Conservation (phyloP, 1,140 invertebrate species). For the Cotesia typhae region DNA sequence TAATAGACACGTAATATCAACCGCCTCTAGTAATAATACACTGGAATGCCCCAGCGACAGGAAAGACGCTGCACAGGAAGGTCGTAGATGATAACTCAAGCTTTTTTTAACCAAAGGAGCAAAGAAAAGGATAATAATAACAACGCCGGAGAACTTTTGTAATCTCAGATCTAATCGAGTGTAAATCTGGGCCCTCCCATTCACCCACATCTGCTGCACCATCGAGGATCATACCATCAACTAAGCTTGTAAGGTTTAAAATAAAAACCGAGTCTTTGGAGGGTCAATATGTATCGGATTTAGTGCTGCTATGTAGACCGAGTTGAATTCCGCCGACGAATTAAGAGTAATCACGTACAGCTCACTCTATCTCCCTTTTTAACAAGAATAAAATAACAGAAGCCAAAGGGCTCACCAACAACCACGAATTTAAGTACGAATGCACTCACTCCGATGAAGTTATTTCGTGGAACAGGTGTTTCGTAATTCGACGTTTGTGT, state of each 20-base stretch:
- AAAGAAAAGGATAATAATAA: not conserved
- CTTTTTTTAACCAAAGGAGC: not conserved
- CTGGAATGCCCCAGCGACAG: conserved; percentile 18
- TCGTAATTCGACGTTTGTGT: conserved; percentile 48
- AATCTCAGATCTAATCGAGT: conserved; percentile 33
- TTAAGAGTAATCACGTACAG: conserved; percentile 10
- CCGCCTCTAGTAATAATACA: conserved; percentile 30
- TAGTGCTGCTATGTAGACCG: not conserved
- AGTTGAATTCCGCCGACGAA: not conserved
- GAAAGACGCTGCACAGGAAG: not conserved
- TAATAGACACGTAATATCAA: conserved; percentile 29
- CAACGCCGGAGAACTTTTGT: conserved; percentile 21
- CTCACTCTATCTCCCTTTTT: conserved; percentile 12
- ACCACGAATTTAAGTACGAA: conserved; percentile 35
- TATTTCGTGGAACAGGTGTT: conserved; percentile 51
- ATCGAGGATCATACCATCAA: too few species aligned
- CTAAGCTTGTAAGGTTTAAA: conserved; percentile 11
- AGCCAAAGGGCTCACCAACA: conserved; percentile 21
- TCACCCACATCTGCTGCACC: conserved; percentile 16
- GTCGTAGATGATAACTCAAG: not conserved
- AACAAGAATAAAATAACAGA: conserved; percentile 4
- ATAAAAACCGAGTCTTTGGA: not conserved
- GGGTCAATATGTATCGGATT: too few species aligned
- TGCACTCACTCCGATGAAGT: conserved; percentile 41
- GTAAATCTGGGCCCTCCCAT: conserved; percentile 22